A percentile compares a stretch with the other conserved stretches of the same genome.
These are phyloP conservation scores for Salvelinus sp. DNA, from an alignment of 2,113 vertebrate genomes.

Conservation along the genomic window DNA sequence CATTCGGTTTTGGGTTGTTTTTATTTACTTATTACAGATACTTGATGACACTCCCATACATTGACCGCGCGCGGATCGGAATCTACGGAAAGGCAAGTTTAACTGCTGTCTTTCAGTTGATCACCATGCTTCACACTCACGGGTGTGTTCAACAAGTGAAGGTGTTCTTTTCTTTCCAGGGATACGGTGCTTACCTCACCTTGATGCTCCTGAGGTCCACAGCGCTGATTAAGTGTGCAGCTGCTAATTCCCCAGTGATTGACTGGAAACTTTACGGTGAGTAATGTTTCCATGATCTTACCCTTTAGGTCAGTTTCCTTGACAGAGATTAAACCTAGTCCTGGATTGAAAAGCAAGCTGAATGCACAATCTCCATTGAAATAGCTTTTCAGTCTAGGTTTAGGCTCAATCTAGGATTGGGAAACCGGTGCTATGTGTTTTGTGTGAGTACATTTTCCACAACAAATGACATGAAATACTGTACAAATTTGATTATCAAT, in stretches of 20 bases:
- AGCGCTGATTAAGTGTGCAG: conserved; percentile 59
- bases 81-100: conserved; percentile 66
- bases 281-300: conserved; percentile 2
- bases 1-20: neutral
- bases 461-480: neutral
- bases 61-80: conserved; percentile 60
- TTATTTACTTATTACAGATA: conserved; percentile 41
- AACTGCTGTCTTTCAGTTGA: neutral
- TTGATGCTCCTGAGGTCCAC: conserved; percentile 60
- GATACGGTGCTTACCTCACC: conserved; percentile 63
- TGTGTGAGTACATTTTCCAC: neutral
- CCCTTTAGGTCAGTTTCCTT: too few relatives aligned
- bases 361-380: too few relatives aligned
- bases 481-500: neutral
- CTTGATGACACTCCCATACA: conserved; percentile 57
- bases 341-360: too few relatives aligned
- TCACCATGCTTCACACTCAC: neutral
- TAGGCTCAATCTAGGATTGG: too few relatives aligned
- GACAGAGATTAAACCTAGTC: too few relatives aligned
- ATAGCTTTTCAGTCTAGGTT: too few relatives aligned
- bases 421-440: neutral
- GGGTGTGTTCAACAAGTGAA: neutral
- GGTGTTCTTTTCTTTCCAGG: conserved; percentile 36
- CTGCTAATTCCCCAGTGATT: conserved; percentile 54
- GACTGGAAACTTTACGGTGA: conserved; percentile 73